Percentiles rank a stretch among this genome's conserved stretches.
These are phyloP conservation scores for Blera fallax DNA, from an alignment of 2,888 invertebrate genomes.

Conservation along the genomic window DNA sequence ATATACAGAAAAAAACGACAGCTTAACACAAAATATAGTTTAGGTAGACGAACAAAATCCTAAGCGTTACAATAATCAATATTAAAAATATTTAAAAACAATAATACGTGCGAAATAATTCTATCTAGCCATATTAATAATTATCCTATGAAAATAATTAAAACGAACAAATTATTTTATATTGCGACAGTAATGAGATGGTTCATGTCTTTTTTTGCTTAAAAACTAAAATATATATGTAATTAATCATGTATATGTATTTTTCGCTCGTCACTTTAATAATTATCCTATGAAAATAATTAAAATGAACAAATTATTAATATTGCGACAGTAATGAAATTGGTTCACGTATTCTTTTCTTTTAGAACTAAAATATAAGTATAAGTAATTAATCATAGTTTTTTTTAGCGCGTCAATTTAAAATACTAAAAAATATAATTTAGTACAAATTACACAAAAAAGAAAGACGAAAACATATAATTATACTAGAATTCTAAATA, in stretches of 20 bases:
- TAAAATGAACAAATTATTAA: conserved; percentile 6
- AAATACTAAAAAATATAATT: not conserved
- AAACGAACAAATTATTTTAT: conserved; percentile 9
- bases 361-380: conserved; percentile 45
- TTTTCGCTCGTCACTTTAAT: conserved; percentile 4
- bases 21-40: conserved; percentile 2
- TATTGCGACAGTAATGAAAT: conserved; percentile 33
- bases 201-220: conserved; percentile 22
- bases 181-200: conserved; percentile 30
- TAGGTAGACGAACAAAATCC: not conserved
- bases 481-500: conserved; percentile 36
- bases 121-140: conserved; percentile 32
- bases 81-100: conserved; percentile 1
- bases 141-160: conserved; percentile 43
- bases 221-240: conserved; percentile 31
- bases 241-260: not conserved
- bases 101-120: conserved; percentile 29
- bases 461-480: conserved; percentile 9
- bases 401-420: not conserved
- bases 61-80: conserved; percentile 8
- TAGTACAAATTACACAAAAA: not conserved
- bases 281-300: conserved; percentile 47
- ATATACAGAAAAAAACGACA: conserved; percentile 50
- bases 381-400: not conserved
- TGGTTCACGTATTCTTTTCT: not conserved